Evolutionary conservation across 2,888 invertebrate species (phyloP), one percentile per base, ranked within the genome.

Genomic region (Blera fallax): DNA sequence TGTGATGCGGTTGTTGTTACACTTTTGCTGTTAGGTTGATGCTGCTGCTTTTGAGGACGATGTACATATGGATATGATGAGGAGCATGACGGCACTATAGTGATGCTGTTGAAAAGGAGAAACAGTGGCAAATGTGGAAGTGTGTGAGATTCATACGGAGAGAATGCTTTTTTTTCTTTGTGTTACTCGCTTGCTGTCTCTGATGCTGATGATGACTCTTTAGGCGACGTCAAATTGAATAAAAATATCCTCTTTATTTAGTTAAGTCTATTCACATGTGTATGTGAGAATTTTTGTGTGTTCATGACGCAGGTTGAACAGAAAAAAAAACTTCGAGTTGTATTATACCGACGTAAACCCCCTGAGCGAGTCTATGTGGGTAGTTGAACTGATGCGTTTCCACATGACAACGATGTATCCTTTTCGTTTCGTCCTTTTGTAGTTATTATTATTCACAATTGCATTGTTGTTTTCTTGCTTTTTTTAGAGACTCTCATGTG

Each of bases 171-270:
- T 34, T 34, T 37, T 37, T 8, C 21, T 62, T 10, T 58, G 27
- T 54, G 37, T 54, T 52, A 48, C 14, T 16, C 5, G 21, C 21
- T 8, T 69, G 40, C 14, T 40, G 37, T n/a, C 54, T 54, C 45
- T 52, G 74, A 34, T 64, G 64, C 45, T 52, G 74, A 34, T 52
- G 67, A 14, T 69, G 67, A 37, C 29, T 37, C 76, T 64, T 64
- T 11, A 64, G 81, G 81, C 56, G 27, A 18, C n/a, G 37, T 58
- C 64, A 76, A 81, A 81, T 81, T 62, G 69, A 81, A 81, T 76
- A 64, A 81, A 76, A 81, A 70, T 70, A 69, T 62, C 24, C 62
- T 62, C 69, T 37, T 14, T 67, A 40, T 54, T 40, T 70, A 45
- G 21, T 56, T 70, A 45, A 34, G 10, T 48, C n/a, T n/a, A n/a